Base-by-base conservation (phyloP, 2,797 vertebrate genomes). In the Psittacula echo region DNA sequence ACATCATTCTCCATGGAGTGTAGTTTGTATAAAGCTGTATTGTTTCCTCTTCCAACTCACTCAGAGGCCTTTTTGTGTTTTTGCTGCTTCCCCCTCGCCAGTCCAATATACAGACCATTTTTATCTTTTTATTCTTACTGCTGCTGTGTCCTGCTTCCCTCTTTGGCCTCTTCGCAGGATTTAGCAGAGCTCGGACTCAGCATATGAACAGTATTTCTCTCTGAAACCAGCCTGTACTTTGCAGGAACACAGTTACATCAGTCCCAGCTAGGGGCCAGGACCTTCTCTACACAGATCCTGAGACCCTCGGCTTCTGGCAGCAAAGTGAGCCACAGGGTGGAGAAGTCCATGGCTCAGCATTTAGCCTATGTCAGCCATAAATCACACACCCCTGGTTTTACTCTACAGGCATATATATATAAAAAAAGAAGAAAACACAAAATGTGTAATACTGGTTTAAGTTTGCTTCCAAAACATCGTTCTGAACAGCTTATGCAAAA, bases 11-110 rank as follows among this genome's bases (percentile, higher is more conserved):
- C 62, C 47, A 44, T 0, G 32, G 54, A 85, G 26, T 1, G 1
- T 26, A 37, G 51, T 50, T 95, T 86, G 80, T 51, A 87, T 77
- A 94, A 95, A 77, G 67, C 61, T 90, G 37, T 62, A 89, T 89
- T 96, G 86, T 94, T 95, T 71, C 23, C 21, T 54, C 19, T 73
- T 89, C 44, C 60, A 90, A 9, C 47, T 85, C 34, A 64, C 26
- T 91, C 74, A 85, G 71, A 76, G 26, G 26, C 13, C 32, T 73
- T 91, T 78, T 61, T 91, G 48, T 86, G 30, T 0, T 56, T 87
- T 51, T 29, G 8, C 50, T 79, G 54, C 53, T 26, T 15, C 16
- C 27, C 9, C 14, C 12, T 9, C 29, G 17, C 17, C 27, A 71
- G 1, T 77, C n/a, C 65, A 53, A 34, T 8, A 76, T 16, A 68